phyloP scores from a whole-genome alignment of 2,888 invertebrate genomes.

The Melinaea menophilus region DNA sequence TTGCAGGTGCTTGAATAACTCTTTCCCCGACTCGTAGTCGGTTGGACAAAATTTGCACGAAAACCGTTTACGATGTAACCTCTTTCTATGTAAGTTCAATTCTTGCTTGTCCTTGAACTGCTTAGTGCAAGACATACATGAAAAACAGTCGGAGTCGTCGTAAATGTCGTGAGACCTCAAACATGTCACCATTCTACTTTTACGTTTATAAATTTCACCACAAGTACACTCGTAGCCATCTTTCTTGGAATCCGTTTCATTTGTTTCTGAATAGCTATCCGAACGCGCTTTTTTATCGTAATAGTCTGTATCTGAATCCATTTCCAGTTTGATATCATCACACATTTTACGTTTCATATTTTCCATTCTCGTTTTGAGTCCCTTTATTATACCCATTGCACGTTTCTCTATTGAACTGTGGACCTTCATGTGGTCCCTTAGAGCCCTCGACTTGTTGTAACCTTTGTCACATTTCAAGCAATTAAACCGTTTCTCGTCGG shows the following conservation, averaged over 20 bases:
- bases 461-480: constrained; percentile 53
- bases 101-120: constrained; percentile 60
- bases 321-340: constrained; percentile 27
- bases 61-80: constrained; percentile 60
- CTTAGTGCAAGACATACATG: constrained; percentile 57
- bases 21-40: constrained; percentile 65
- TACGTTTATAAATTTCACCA: constrained; percentile 54
- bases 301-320: constrained; percentile 23
- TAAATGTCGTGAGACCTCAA: constrained; percentile 57
- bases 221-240: constrained; percentile 66
- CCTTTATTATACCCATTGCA: constrained; percentile 49
- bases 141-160: constrained; percentile 41
- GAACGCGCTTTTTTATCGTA: constrained; percentile 28
- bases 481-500: constrained; percentile 12
- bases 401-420: constrained; percentile 59
- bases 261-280: constrained; percentile 27
- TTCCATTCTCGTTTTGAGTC: constrained; percentile 45
- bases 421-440: constrained; percentile 53
- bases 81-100: constrained; percentile 54
- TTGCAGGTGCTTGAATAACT: constrained; percentile 65
- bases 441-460: constrained; percentile 35
- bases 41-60: constrained; percentile 72
- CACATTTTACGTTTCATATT: constrained; percentile 42
- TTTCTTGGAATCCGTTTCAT: constrained; percentile 35
- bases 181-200: constrained; percentile 66